Evolutionary conservation across 23 tunicate genomes (phyloP), one percentile per base, ranked within the genome.

Genomic region (Phallusia fumigata): DNA sequence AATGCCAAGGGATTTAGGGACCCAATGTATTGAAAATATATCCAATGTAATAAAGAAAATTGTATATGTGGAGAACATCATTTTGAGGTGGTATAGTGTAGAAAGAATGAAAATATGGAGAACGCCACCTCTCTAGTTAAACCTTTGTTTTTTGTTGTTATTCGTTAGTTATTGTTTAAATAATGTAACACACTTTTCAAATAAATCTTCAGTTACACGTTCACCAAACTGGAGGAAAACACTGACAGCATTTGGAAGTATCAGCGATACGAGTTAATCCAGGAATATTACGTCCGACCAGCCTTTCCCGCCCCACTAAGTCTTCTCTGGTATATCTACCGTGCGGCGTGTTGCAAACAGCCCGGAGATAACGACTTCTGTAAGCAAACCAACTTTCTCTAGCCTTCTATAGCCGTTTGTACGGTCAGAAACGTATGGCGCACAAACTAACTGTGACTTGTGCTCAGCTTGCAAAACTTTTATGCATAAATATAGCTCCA

Each of bases 181-280:
- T n/a, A n/a, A n/a, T n/a, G n/a, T n/a, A 30, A 18, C 28, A 21
- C 69, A 58, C 2, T 58, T 58, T 58, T 8, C 16, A 3, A 3
- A 6, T 58, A 16, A 58, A 6, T 13, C 1, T 58, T 24, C 16
- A 92, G 91, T 69, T 86, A 90, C 88, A 87, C 99, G 10, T 95
- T 90, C 65, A 91, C 84, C 72, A 84, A 90, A 21, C 73, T 95
- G 65, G 89, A 79, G 32, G 82, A 81, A 26, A 80, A 91, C 44
- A 91, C 91, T 5, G 87, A 91, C 76, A 80, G 50, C 36, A 73
- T 95, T 19, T 95, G 91, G 86, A 95, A 88, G 73, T 90, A 52
- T 81, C 89, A 90, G 79, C 87, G 91, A 47, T 90, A 90, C 77
- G 79, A 76, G 22, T 74, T 95, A 51, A 81, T 95, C 24, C 49